Evolutionary conservation across 2,888 invertebrate genomes (phyloP).

Genomic region (Belgica antarctica): DNA sequence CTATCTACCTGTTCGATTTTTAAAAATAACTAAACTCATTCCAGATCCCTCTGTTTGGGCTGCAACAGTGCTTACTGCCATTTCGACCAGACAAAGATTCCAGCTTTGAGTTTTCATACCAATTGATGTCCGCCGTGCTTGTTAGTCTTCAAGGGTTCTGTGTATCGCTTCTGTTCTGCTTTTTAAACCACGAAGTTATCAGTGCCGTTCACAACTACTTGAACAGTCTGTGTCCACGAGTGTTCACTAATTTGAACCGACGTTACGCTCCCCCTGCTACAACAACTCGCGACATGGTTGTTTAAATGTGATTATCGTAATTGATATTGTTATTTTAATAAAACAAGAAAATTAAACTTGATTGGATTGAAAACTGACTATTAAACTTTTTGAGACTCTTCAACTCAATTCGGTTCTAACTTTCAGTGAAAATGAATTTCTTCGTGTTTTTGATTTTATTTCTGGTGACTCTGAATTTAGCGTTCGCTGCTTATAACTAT

Average conservation of each 20-base stretch:
- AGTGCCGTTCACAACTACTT: conserved; percentile 57
- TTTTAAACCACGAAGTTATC: conserved; percentile 72
- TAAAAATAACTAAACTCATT: conserved; percentile 22
- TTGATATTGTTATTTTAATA: not conserved
- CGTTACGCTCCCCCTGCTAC: conserved; percentile 36
- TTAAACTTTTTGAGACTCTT: not conserved
- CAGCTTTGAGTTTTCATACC: conserved; percentile 61
- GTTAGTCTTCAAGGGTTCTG: conserved; percentile 73
- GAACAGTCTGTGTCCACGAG: conserved; percentile 53
- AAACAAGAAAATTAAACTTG: not conserved
- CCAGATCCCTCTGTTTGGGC: conserved; percentile 69
- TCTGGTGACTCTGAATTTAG: too few relatives aligned
- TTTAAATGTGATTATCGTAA: conserved; percentile 48
- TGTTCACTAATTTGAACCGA: conserved; percentile 49
- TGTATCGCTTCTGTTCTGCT: conserved; percentile 69
- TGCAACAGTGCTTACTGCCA: conserved; percentile 70
- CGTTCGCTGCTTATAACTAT: conserved; percentile 13
- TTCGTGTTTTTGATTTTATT: not conserved
- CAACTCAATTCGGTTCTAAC: not conserved
- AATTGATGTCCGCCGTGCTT: conserved; percentile 65
- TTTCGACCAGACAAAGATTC: conserved; percentile 63
- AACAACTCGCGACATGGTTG: conserved; percentile 54
- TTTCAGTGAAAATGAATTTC: not conserved
- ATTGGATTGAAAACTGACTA: not conserved
- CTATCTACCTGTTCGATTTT: not conserved